Evolutionary conservation across 2,888 invertebrate species (phyloP).

Genomic region (Sinotaia quadrata): DNA sequence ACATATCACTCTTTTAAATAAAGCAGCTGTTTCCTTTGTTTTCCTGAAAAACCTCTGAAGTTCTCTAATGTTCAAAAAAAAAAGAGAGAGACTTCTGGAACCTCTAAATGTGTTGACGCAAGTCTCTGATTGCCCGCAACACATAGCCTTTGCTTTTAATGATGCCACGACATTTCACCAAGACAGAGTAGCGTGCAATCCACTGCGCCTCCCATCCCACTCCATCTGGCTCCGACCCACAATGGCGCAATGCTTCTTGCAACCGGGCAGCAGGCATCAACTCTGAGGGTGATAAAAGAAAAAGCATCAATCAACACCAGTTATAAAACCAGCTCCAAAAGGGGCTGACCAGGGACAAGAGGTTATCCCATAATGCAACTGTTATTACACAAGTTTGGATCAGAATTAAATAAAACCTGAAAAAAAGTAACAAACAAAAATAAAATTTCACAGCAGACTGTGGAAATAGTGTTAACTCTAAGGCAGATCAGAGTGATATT

Average conservation of each 20-base stretch:
- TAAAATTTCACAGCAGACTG: too few relatives aligned
- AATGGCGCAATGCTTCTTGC: constrained; percentile 70
- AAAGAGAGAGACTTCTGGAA: too few relatives aligned
- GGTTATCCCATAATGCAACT: neutral
- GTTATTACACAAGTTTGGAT: neutral
- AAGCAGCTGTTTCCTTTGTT: too few relatives aligned
- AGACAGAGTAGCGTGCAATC: constrained; percentile 75
- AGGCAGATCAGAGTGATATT: too few relatives aligned
- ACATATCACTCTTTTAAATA: too few relatives aligned
- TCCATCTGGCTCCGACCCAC: constrained; percentile 77
- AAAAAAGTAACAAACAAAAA: neutral
- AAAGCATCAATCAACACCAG: too few relatives aligned
- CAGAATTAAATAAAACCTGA: neutral
- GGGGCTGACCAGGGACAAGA: neutral
- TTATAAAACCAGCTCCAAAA: too few relatives aligned
- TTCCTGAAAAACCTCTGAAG: too few relatives aligned
- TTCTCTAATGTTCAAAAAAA: too few relatives aligned
- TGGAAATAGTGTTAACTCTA: too few relatives aligned
- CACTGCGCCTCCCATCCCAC: constrained; percentile 77
- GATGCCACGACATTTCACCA: constrained; percentile 92
- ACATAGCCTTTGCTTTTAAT: constrained; percentile 92
- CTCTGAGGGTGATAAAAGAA: constrained; percentile 17
- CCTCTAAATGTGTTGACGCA: constrained; percentile 38
- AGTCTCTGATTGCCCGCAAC: constrained; percentile 61
- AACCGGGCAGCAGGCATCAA: constrained; percentile 37